Base-by-base conservation (phyloP, 2,797 vertebrate species). In the Crenichthys baileyi region DNA sequence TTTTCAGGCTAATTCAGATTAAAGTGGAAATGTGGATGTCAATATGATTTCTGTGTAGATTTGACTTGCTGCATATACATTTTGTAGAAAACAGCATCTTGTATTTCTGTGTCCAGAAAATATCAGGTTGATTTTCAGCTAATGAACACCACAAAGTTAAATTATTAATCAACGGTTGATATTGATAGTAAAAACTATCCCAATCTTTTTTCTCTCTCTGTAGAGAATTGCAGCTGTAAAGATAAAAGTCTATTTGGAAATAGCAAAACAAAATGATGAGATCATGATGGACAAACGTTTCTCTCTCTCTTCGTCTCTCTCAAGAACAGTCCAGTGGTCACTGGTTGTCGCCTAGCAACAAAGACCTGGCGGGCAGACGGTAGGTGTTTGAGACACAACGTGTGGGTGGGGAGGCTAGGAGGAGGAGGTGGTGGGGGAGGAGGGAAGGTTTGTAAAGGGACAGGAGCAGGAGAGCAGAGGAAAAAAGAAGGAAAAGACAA, bases 321-420 rank as follows among this genome's bases (percentile, higher is more conserved):
- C 91, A 95, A 94, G 93, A 95, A 93, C 94, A 94, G 93, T 94
- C 92, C 94, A 93, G 91, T 81, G 79, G 91, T 95, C 93, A 88
- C 84, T 78, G 89, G 92, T 84, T 92, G 95, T 96, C 91, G 94
- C 95, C 90, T 95, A 95, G 95, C 96, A 96, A 96, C 96, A 96
- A 92, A 94, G 93, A 95, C 93, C 94, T 94, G 94, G 93, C 93
- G 87, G 94, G 93, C 94, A 95, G 94, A 95, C 94, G 89, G 94
- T 95, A 95, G 94, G 94, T 95, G 94, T 94, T 93, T 89, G 93
- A 93, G 91, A 93, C 86, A 78, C 82, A 82, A 89, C 63, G 92
- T 91, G 92, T 92, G 90, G 85, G 92, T 90, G 77, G 82, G 87
- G 81, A 88, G 79, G 81, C 71, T 82, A 67, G 79, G 84, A 87